Evolutionary conservation across 2,113 vertebrate species (phyloP).

Genomic region (Calidris pugnax): DNA sequence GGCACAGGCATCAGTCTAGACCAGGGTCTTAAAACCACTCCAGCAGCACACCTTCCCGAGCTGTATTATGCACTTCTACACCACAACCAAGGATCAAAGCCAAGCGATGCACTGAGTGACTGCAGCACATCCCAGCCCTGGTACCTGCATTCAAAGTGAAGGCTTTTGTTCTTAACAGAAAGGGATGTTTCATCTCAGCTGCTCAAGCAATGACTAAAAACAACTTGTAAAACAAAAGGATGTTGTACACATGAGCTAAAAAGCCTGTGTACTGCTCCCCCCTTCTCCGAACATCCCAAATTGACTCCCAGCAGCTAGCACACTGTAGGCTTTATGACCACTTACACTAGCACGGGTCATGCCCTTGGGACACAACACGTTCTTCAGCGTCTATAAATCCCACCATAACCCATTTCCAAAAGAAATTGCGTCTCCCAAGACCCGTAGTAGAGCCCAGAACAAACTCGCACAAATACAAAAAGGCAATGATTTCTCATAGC

Average conservation of each 20-base stretch:
- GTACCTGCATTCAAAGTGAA: not conserved
- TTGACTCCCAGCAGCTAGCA: not conserved
- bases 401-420: not conserved
- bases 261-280: not conserved
- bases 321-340: not conserved
- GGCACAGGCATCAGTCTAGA: not conserved
- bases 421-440: not conserved
- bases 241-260: not conserved
- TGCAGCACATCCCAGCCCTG: not conserved
- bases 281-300: not conserved
- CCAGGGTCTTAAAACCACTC: not conserved
- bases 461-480: not conserved
- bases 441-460: not conserved
- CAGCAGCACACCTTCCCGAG: not conserved
- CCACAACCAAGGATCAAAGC: constrained; percentile 38
- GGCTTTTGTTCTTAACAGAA: constrained; percentile 12
- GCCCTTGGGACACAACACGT: not conserved
- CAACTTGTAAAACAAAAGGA: not conserved
- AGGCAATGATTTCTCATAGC: not conserved
- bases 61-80: not conserved
- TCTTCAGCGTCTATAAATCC: not conserved
- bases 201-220: not conserved
- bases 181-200: not conserved
- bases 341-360: not conserved
- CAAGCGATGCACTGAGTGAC: not conserved